These are phyloP conservation scores for Mesoligia furuncula DNA, from an alignment of 2,888 invertebrate genomes.

Conservation along the genomic window DNA sequence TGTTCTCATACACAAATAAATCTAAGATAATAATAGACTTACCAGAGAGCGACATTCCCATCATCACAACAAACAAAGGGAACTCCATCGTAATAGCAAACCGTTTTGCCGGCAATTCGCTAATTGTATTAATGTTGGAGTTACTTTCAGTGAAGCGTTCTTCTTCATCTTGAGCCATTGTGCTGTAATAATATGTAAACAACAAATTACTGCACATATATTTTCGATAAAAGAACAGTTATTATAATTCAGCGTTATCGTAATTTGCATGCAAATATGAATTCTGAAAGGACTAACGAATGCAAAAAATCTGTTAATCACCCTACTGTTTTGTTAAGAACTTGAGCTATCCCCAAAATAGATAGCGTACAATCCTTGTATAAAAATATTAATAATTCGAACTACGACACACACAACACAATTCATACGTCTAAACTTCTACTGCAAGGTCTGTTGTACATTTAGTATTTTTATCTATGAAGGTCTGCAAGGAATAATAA, in stretches of 20 bases:
- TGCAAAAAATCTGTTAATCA: neutral
- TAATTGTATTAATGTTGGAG: constrained; percentile 72
- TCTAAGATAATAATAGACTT: constrained; percentile 49
- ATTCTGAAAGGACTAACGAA: neutral
- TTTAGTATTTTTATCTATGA: too few species aligned
- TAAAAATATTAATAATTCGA: neutral
- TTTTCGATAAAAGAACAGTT: neutral
- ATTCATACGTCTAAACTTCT: constrained; percentile 5
- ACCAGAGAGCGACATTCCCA: constrained; percentile 83
- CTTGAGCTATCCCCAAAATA: neutral
- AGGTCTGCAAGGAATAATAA: too few species aligned
- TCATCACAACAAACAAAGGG: constrained; percentile 83
- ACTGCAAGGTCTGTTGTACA: too few species aligned
- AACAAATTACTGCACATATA: constrained; percentile 27
- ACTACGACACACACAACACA: neutral
- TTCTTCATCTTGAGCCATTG: constrained; percentile 81
- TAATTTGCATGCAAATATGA: neutral
- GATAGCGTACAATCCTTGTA: neutral
- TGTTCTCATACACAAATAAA: constrained; percentile 9
- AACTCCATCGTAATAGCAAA: constrained; percentile 83
- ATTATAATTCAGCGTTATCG: neutral
- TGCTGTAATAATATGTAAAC: constrained; percentile 35
- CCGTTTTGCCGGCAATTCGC: constrained; percentile 74
- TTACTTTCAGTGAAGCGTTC: constrained; percentile 73
- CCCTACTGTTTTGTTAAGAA: neutral